phyloP scores from a whole-genome alignment of 2,113 vertebrate genomes.

The Felis catus region F.catus_Fca126_mat1.0 CM031414.1:105513501-105514000 shows the following conservation, averaged over 20 bases:
- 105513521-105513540: constrained; percentile 53
- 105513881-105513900: background rate
- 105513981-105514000: background rate
- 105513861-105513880: background rate
- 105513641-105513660: constrained; percentile 70
- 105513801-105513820: background rate
- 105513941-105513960: background rate
- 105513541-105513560: constrained; percentile 66
- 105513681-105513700: constrained; percentile 69
- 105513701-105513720: constrained; percentile 78
- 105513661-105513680: constrained; percentile 57
- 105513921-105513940: background rate
- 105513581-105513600: constrained; percentile 65
- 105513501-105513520: constrained; percentile 26
- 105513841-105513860: background rate
- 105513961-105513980: background rate
- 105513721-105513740: constrained; percentile 58
- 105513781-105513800: background rate
- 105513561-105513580: constrained; percentile 71
- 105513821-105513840: background rate
- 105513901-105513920: background rate
- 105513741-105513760: constrained; percentile 41
- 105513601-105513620: constrained; percentile 72
- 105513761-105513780: background rate
- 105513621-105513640: constrained; percentile 78